Evolutionary conservation across 2,797 vertebrate species (phyloP), one percentile per base, ranked within the genome.

Genomic region (Otolemur crassicaudatus): DNA sequence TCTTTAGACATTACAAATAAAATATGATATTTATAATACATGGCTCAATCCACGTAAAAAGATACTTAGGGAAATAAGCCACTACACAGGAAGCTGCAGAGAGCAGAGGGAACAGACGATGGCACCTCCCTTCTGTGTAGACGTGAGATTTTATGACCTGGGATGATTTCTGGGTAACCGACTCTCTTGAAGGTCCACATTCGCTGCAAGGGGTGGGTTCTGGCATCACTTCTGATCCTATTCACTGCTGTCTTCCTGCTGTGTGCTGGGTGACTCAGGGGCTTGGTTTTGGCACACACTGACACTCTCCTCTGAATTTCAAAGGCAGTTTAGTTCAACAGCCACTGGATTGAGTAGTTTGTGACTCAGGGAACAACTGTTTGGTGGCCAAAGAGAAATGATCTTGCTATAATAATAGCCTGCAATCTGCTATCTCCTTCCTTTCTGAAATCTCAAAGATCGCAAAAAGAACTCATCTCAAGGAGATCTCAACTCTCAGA

Each of bases 291-390:
- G 90, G 87, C 97, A 97, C 53, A 84, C 2, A 29, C 76, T 76
- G 69, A 70, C 84, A 84, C 31, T 86, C 73, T 94, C 29, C 87
- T 97, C 77, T 91, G 67, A 88, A 90, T 96, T 97, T 97, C 96
- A 96, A 97, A 96, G 69, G 95, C 80, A 56, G 88, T 90, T 93
- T 88, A 72, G 61, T 90, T 94, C 12, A 25, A 93, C 95, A 96
- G 87, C 7, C 73, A 91, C 89, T 89, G 95, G 96, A 89, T 89
- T 43, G 94, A 95, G 84, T 88, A 81, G 72, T 82, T 97, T 67
- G 61, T 97, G 95, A 97, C 85, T 97, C 95, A 97, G 94, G 81
- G 75, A 95, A 97, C 90, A 94, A 96, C 80, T 65, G 96, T 60
- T 67, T 81, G 92, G 84, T 97, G 91, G 96, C 93, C 92, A 96